Evolutionary conservation across 2,113 vertebrate species (phyloP).

Genomic region (Monarcha castaneiventris): DNA sequence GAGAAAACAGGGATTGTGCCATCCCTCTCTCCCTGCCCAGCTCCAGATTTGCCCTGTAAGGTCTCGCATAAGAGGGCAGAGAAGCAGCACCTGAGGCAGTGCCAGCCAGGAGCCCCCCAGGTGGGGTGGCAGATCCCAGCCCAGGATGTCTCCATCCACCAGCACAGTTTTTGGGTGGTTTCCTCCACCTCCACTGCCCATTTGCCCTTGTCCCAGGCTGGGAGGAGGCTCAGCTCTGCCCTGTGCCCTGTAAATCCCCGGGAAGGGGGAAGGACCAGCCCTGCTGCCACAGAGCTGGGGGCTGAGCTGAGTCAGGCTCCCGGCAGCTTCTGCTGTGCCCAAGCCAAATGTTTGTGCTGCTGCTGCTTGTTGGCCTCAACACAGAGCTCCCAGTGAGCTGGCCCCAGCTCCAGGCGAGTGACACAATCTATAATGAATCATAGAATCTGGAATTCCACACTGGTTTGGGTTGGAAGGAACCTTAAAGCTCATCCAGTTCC

Average conservation of each 20-base stretch:
- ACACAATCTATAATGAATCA: neutral
- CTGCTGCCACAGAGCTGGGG: accelerated
- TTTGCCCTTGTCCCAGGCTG: accelerated
- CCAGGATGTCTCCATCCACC: neutral
- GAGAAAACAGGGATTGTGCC: neutral
- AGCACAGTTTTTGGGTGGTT: neutral
- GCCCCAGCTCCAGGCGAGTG: accelerated
- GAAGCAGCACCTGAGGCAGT: neutral
- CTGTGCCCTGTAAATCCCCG: neutral
- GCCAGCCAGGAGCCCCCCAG: accelerated
- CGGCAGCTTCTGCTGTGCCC: neutral
- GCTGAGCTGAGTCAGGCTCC: neutral
- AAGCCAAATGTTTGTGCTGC: neutral
- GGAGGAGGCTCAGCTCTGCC: neutral
- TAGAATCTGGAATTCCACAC: neutral
- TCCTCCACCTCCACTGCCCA: neutral
- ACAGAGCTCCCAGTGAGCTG: neutral
- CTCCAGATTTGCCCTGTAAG: neutral
- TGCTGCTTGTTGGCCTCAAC: neutral
- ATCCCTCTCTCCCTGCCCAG: neutral
- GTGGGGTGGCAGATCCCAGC: neutral
- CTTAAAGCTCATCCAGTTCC: neutral
- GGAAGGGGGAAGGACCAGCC: neutral
- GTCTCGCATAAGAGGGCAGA: neutral
- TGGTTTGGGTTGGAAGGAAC: neutral